Base-by-base conservation (phyloP, 2,113 vertebrate species). In the Okapia johnstoni region DNA sequence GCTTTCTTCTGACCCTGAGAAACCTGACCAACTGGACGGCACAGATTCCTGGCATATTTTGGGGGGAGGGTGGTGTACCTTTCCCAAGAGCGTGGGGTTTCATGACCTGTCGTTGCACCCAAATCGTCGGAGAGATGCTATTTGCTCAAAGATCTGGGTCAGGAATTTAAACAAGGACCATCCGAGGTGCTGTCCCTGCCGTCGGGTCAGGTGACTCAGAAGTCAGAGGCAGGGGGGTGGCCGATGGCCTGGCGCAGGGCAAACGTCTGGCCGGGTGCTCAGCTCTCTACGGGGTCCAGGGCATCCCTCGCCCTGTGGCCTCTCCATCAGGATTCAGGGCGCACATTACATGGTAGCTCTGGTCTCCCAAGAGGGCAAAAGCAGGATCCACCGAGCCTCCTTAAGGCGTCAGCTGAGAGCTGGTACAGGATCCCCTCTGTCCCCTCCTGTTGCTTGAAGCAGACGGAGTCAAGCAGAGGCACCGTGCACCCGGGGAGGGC, bases 171-270 rank as follows among this genome's bases (percentile, higher is more conserved):
- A 43, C 54, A 43, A 16, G 54, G 14, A 26, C 2, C 28, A 6
- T 3, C 55, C 2, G 0, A 21, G 25, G 6, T 7, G 66, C 7
- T 4, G 0, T 12, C n/a, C 2, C 60, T 30, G 6, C 12, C 12
- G 15, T 52, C 19, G 0, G 0, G 2, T 5, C 12, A 40, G 33
- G 83, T 6, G 50, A 40, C 25, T 55, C 36, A 12, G 19, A 2
- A 9, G 48, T 30, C 61, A 33, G 48, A 13, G 79, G 33, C 3
- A 21, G 85, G 79, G 55, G 16, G 77, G 33, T 23, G 54, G n/a
- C 46, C 58, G 46, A 28, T 21, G 3, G 1, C 5, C 50, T 87
- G 9, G 21, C 12, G 2, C 3, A 26, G 36, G 57, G 16, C 79
- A 26, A 33, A 9, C 1, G 4, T 52, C 63, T 25, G n/a, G 77